These are phyloP conservation scores for Oxyura jamaicensis DNA, from an alignment of 2,113 vertebrate species.

Conservation along the genomic window DNA sequence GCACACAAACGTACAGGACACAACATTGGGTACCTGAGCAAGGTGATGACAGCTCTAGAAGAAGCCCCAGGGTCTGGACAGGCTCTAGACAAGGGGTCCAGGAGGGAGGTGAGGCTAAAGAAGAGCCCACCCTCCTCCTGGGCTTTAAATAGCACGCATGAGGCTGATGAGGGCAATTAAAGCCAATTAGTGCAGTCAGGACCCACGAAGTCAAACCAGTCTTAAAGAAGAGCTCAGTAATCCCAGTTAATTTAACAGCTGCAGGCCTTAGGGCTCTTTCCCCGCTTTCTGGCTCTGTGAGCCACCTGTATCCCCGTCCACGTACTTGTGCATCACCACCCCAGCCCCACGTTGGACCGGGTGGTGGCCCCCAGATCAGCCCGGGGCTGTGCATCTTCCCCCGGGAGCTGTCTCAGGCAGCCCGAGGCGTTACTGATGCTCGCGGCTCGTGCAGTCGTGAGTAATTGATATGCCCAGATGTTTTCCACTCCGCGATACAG, in stretches of 20 bases:
- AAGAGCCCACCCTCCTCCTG: accelerated
- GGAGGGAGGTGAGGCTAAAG: accelerated
- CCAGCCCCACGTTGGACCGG: accelerated
- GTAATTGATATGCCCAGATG: slow-evolving; percentile 33
- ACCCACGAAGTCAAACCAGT: neutral
- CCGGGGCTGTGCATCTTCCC: neutral
- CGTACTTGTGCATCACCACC: neutral
- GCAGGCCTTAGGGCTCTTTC: neutral
- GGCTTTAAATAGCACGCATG: neutral
- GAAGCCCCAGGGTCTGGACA: neutral
- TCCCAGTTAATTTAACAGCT: neutral
- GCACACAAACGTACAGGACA: neutral
- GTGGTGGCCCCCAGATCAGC: neutral
- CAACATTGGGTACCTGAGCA: accelerated
- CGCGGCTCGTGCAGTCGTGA: neutral
- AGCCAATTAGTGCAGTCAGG: neutral
- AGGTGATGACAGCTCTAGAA: accelerated
- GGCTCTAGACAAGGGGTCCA: accelerated
- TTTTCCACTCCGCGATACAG: neutral
- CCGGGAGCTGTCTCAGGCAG: neutral
- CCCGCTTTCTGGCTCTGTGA: neutral
- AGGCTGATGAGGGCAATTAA: neutral
- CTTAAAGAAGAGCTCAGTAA: neutral
- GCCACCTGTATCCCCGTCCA: neutral
- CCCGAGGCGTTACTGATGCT: neutral